Base-by-base conservation (phyloP, 2,888 invertebrate species). In the Melanotus villosus region DNA sequence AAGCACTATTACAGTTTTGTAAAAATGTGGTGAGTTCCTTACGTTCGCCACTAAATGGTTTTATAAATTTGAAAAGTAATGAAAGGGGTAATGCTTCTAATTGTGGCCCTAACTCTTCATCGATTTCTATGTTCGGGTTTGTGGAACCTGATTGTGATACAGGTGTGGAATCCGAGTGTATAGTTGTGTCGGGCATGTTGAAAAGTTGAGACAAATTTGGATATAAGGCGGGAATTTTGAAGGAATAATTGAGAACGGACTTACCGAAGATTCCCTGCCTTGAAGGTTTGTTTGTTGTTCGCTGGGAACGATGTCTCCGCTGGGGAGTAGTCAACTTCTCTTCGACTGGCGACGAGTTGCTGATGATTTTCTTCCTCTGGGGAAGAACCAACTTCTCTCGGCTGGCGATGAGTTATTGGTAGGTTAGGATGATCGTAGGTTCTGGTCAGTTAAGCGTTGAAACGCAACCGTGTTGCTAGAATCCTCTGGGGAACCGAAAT, bases 41-140 rank as follows among this genome's bases (percentile, higher is more conserved):
- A 2, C 56, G 14, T 19, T 56, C 10, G 6, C 56, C 36, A 19
- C 18, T 56, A 18, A 34, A 56, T 3, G 56, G 56, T 18, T 19
- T 56, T 1, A 56, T 12, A 36, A 56, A 56, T 56, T 56, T 56
- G 4, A 36, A 56, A 12, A 56, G 18, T 56, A 56, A 10, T 3
- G 56, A 1, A 16, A 56, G 18, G 0, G 36, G 56, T 19, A 56
- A n/a, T 18, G 1, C 14, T 6, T 36, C 36, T 1, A 36, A 1
- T n/a, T n/a, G n/a, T n/a, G n/a, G n/a, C n/a, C n/a, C n/a, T n/a
- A n/a, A n/a, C n/a, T n/a, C n/a, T n/a, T n/a, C n/a, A n/a, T n/a
- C n/a, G n/a, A n/a, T n/a, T n/a, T n/a, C n/a, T n/a, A n/a, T n/a
- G n/a, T n/a, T n/a, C n/a, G n/a, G n/a, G n/a, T n/a, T n/a, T n/a